Evolutionary conservation across 2,797 vertebrate genomes (phyloP).

Genomic region (Eurystomus glaucurus): DNA sequence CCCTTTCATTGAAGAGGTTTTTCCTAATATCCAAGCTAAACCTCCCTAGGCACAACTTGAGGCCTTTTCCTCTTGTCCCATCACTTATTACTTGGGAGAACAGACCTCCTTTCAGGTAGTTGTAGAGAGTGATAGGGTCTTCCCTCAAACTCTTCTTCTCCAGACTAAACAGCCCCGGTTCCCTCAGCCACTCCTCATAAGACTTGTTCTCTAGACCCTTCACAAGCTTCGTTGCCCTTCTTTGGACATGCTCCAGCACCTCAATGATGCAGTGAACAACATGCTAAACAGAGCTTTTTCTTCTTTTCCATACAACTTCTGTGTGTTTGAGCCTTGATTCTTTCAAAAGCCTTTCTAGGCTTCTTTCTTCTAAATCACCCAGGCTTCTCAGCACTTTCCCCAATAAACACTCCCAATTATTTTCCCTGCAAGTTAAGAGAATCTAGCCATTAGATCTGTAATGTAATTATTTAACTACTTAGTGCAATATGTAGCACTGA

Average conservation of each 20-base stretch:
- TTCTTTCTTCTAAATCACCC: background rate
- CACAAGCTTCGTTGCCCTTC: background rate
- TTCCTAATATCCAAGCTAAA: background rate
- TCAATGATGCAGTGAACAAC: background rate
- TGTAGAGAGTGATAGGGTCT: background rate
- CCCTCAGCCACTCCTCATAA: background rate
- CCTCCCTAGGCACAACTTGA: background rate
- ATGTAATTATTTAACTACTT: slow-evolving; percentile 1
- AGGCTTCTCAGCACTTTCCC: background rate
- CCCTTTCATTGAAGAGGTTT: background rate
- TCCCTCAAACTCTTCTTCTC: background rate
- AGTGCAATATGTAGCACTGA: background rate
- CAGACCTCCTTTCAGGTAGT: background rate
- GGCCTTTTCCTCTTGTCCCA: background rate
- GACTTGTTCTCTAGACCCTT: background rate
- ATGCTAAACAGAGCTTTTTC: background rate
- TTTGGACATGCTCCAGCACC: background rate
- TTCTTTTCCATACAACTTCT: background rate
- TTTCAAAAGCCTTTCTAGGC: slow-evolving; percentile 2
- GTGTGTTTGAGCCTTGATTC: background rate
- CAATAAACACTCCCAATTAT: background rate
- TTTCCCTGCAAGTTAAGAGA: background rate
- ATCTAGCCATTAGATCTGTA: background rate
- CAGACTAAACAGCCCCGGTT: background rate
- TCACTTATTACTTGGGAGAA: background rate